Base-by-base conservation (phyloP, 2,113 vertebrate genomes). In the Saccopteryx bilineata region DNA sequence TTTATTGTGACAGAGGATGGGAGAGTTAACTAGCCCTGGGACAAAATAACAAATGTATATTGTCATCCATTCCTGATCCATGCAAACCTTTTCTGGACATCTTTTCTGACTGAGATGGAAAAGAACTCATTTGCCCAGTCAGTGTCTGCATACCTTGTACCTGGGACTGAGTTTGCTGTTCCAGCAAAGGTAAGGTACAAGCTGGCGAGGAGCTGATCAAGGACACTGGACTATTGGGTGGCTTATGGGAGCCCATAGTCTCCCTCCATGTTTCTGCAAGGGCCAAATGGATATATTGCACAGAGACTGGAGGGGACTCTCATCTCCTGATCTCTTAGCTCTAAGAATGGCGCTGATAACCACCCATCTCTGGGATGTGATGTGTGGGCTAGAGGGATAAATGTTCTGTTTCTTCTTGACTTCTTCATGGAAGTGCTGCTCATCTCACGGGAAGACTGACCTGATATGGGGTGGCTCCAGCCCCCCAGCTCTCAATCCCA, bases 171-270 rank as follows among this genome's bases (percentile, higher is more conserved):
- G 7, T 31, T 31, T 11, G 21, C 14, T n/a, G 48, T 3, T 28
- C 19, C 9, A 46, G n/a, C 2, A 9, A 65, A 50, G 69, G 50
- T 17, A 0, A 39, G 39, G 39, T 39, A 19, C n/a, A 26, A 0
- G 6, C 9, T 11, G 10, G 54, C 28, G 0, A 18, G 9, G 33
- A 23, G 5, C 15, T 5, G 52, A 8, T 33, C 18, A 23, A 31
- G 60, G 39, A 24, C 5, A 1, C 61, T 12, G 1, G 9, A 4
- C 11, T 23, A 2, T 5, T 1, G 26, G 17, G 39, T 1, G 75
- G 50, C 24, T 83, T 33, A 8, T 1, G 11, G 11, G 1, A 2
- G 26, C 26, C 48, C 9, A 0, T 0, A 0, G 10, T 18, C 24
- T n/a, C 15, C 23, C 13, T 14, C 61, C 9, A 24, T 13, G 17